Evolutionary conservation across 2,888 invertebrate species (phyloP), one percentile per base, ranked within the genome.

Genomic region (Lottia scabra): DNA sequence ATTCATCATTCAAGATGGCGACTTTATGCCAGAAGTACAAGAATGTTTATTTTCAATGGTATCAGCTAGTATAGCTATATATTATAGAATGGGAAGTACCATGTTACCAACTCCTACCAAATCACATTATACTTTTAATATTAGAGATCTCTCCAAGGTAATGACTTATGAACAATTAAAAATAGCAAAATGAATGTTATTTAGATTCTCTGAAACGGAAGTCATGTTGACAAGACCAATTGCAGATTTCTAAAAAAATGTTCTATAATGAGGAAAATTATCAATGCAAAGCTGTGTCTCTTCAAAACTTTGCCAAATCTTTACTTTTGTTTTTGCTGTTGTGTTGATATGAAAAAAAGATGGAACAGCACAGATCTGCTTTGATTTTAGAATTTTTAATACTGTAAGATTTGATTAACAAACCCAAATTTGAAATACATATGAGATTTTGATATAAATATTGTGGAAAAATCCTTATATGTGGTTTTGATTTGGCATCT

Each of bases 41-140:
- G 87, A 87, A 43, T 81, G 84, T 72, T 81, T 89, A 19, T 84
- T 85, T 65, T 80, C 88, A 5, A 77, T 89, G 23, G 88, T 89
- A 38, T 87, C 88, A 5, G 87, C 87, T 43, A 84, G 86, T 71
- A 88, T 89, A 45, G 86, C 87, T 19, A 84, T 89, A 68, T 89
- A 88, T 78, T 88, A 88, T 78, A 81, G 84, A 64, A 88, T 89
- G 85, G 84, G 86, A 70, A 76, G 79, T 27, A 80, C 78, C 68
- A 88, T 89, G 87, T 73, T 87, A 62, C 89, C 89, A 13, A 89
- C 89, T 6, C 89, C 89, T 8, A 83, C 88, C 56, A 89, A 89
- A 75, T 87, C 86, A n/a, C 89, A 89, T 75, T 89, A 89, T 77
- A 87, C 88, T n/a, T 89, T 89, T 76, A 89, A 89, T 76, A 82